Base-by-base conservation (phyloP, 2,888 invertebrate species). In the Hypsopygia costalis region DNA sequence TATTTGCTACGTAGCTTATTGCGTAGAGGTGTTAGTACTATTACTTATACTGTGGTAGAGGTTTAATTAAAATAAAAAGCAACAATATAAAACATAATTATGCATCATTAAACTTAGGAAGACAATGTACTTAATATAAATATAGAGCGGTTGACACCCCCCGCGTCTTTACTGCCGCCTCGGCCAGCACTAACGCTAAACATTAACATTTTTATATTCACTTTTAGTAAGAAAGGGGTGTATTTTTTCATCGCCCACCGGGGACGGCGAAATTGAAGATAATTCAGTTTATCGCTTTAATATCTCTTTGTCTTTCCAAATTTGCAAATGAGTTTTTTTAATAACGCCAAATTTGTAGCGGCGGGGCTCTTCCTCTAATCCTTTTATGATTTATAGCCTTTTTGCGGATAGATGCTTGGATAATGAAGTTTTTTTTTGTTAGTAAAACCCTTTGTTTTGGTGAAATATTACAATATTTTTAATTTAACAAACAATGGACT, bases 251-350 rank as follows among this genome's bases (percentile, higher is more conserved):
- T 65, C 61, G 58, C 64, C 60, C 67, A 59, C 63, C 58, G 61
- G 69, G 69, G 75, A 70, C 67, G 54, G 49, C 46, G 55, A 65
- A 70, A 73, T 71, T 70, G 69, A 57, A 77, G 81, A 85, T 81
- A 81, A 86, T 82, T 78, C 80, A 78, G 69, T 86, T 83, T 83
- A 86, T 83, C 81, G 73, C 75, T 78, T 75, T 80, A 81, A 80
- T 80, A 87, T 83, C 80, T 80, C 70, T 77, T 83, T 81, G 85
- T 86, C 83, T 85, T 81, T 80, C 69, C 68, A 79, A 86, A 86
- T 86, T 86, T 83, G 85, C 80, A 82, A 86, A 87, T 86, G 83
- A 85, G 80, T 83, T 85, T 86, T 86, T 87, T 86, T 87, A 85
- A 87, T 85, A 83, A 85, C 77, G 69, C 69, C 82, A 75, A 83